Percentiles rank a stretch among this genome's conserved stretches.
Evolutionary conservation across 2,113 vertebrate genomes (phyloP).

Genomic region (Hemiscyllium ocellatum): DNA sequence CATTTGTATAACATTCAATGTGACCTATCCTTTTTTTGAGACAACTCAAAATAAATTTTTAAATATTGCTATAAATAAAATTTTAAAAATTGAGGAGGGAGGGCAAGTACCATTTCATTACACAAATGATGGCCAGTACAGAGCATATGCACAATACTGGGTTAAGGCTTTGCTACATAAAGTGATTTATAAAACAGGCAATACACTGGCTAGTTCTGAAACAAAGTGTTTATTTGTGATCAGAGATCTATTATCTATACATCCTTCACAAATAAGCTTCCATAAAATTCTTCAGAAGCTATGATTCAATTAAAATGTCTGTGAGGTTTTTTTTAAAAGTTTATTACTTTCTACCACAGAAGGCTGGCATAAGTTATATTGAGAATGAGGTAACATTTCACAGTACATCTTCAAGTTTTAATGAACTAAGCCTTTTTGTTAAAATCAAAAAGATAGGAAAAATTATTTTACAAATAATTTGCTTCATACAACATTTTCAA

Average conservation of each 20-base stretch:
- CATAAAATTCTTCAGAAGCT: slow-evolving; percentile 73
- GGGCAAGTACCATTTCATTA: slow-evolving; percentile 8
- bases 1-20: slow-evolving; percentile 31
- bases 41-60: not conserved
- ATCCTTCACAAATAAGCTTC: slow-evolving; percentile 80
- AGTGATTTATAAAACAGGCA: slow-evolving; percentile 55
- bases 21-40: not conserved
- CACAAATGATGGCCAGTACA: slow-evolving; percentile 36
- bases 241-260: slow-evolving; percentile 81
- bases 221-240: slow-evolving; percentile 87
- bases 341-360: slow-evolving; percentile 63
- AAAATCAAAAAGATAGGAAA: slow-evolving; percentile 76
- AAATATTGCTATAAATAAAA: not conserved
- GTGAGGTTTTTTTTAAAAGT: slow-evolving; percentile 48
- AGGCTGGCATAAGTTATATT: slow-evolving; percentile 80
- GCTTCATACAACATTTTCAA: slow-evolving; percentile 71
- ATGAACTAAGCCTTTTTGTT: slow-evolving; percentile 76
- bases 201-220: slow-evolving; percentile 68
- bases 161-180: slow-evolving; percentile 35
- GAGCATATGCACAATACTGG: slow-evolving; percentile 35
- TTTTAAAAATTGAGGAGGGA: not conserved
- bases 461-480: slow-evolving; percentile 77
- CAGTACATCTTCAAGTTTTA: slow-evolving; percentile 97
- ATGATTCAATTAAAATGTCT: slow-evolving; percentile 64
- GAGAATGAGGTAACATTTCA: slow-evolving; percentile 97